Conservation (phyloP, 1,140 invertebrate genomes). For the Venustaconcha ellipsiformis region DNA sequence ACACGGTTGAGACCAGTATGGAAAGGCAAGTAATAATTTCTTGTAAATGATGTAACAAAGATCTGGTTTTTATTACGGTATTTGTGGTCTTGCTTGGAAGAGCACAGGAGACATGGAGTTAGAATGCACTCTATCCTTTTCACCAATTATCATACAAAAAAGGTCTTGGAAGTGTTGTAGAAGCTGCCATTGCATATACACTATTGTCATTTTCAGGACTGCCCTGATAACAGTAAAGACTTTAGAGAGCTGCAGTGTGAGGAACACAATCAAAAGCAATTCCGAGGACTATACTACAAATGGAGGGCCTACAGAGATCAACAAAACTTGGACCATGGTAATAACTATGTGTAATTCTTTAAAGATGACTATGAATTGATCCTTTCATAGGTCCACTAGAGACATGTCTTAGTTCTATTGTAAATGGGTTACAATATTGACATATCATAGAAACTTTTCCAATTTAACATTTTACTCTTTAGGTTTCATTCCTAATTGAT, state of each 20-base stretch:
- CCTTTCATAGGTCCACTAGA: neutral
- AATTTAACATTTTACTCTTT: no score
- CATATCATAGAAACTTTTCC: no score
- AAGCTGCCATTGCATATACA: neutral
- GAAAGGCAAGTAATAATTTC: no score
- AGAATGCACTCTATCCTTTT: neutral
- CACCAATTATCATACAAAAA: neutral
- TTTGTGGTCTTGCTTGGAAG: neutral
- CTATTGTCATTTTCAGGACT: conserved; percentile 30
- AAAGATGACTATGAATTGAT: neutral
- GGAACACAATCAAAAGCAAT: conserved; percentile 79
- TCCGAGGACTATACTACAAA: conserved; percentile 55
- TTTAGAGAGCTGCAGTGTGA: conserved; percentile 86
- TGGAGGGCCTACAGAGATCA: conserved; percentile 40
- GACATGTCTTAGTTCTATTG: no score
- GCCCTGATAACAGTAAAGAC: conserved; percentile 34
- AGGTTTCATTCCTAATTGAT: no score
- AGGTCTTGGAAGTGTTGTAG: neutral
- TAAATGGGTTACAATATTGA: no score
- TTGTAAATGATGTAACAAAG: no score
- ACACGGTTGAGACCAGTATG: no score
- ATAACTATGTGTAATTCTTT: neutral
- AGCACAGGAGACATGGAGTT: neutral
- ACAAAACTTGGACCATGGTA: conserved; percentile 29
- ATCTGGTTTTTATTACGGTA: no score